phyloP scores from a whole-genome alignment of 1,140 invertebrate genomes.

The Bombus balteatus region DNA sequence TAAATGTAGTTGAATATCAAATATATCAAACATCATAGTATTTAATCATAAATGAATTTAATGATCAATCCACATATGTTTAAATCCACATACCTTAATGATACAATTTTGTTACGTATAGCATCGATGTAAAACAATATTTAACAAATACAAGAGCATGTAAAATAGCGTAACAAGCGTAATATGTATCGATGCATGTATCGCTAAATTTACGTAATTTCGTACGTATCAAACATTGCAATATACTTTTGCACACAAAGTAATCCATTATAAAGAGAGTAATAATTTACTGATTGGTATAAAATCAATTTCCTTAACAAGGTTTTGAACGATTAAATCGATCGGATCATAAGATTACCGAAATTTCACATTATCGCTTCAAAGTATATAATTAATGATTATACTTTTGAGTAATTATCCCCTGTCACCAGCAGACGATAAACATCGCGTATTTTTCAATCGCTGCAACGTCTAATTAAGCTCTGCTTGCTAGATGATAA shows the following conservation, averaged over 20 bases:
- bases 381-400: background rate
- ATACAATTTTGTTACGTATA: too few species aligned
- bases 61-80: too few species aligned
- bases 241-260: background rate
- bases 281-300: background rate
- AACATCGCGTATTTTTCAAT: slow-evolving; percentile 44
- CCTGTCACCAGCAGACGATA: slow-evolving; percentile 39
- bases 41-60: background rate
- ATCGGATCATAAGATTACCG: background rate
- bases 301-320: background rate
- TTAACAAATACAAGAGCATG: too few species aligned
- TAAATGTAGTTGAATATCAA: background rate
- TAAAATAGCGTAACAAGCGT: too few species aligned
- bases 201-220: too few species aligned
- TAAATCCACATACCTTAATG: accelerated
- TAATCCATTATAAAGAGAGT: background rate
- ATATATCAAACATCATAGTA: background rate
- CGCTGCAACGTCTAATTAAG: slow-evolving; percentile 59
- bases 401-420: slow-evolving; percentile 59
- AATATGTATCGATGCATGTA: too few species aligned
- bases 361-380: background rate
- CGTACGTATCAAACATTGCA: too few species aligned
- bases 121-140: too few species aligned
- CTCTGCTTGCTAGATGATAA: slow-evolving; percentile 14
- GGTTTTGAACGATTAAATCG: background rate